Percentiles rank a stretch among this genome's conserved stretches.
These are phyloP conservation scores for Pristis pectinata DNA, from an alignment of 2,797 vertebrate species.

Conservation along the genomic window DNA sequence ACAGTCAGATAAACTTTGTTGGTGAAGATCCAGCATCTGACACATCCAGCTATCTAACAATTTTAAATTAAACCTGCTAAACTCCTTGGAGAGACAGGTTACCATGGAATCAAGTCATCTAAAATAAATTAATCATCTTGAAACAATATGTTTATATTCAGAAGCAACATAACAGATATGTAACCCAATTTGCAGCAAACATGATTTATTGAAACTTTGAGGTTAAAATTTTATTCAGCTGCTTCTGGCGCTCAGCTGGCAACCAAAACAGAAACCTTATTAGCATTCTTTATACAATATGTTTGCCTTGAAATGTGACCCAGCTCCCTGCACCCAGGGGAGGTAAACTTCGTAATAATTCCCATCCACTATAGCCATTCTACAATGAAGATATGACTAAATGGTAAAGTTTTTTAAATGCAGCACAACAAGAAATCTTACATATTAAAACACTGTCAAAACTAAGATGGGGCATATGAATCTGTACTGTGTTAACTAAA, in stretches of 20 bases:
- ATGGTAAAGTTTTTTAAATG: background rate
- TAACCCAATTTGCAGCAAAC: constrained; percentile 3
- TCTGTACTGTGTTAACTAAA: background rate
- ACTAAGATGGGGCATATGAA: background rate
- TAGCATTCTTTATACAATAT: background rate
- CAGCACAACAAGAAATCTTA: background rate
- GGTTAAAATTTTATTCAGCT: background rate
- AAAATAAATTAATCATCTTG: background rate
- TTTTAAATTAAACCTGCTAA: background rate
- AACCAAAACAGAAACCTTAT: background rate
- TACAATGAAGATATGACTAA: background rate
- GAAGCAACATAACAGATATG: background rate
- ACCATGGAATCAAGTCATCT: background rate
- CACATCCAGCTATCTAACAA: background rate
- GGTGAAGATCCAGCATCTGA: background rate
- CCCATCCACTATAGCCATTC: background rate
- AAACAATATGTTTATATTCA: constrained; percentile 19
- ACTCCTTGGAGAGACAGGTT: constrained; percentile 9
- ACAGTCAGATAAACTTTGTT: background rate
- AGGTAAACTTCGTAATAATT: background rate
- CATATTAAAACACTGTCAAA: background rate
- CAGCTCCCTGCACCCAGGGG: background rate
- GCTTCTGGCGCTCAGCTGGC: background rate
- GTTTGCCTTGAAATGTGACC: background rate
- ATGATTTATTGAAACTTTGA: background rate